phyloP scores from a whole-genome alignment of 2,113 vertebrate species.

The Entelurus aequoreus region DNA sequence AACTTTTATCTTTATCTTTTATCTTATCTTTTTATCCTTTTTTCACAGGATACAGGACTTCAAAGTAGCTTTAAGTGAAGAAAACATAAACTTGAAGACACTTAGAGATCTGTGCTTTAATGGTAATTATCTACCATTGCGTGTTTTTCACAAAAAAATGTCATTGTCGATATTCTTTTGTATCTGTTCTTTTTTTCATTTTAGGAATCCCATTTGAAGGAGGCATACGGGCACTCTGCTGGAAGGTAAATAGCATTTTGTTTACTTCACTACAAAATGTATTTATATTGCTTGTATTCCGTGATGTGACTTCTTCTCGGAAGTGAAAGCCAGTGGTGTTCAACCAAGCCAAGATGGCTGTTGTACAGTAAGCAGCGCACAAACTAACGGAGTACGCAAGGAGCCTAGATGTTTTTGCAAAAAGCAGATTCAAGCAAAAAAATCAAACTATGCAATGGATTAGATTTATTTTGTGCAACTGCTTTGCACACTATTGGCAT shows the following conservation, averaged over 20 bases:
- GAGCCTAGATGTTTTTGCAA: too few species aligned
- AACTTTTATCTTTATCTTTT: neutral
- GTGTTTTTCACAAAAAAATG: neutral
- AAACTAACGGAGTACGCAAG: too few species aligned
- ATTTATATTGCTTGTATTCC: too few species aligned
- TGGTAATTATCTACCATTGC: slow-evolving; percentile 66
- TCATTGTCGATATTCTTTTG: neutral
- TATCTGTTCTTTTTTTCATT: neutral
- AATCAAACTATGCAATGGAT: too few species aligned
- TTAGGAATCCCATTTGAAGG: slow-evolving; percentile 94
- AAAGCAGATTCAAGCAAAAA: too few species aligned
- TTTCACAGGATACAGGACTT: slow-evolving; percentile 88
- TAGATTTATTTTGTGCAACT: too few species aligned
- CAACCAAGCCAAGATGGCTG: too few species aligned
- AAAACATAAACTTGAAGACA: slow-evolving; percentile 76
- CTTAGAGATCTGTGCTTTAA: slow-evolving; percentile 88
- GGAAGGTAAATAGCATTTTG: slow-evolving; percentile 81
- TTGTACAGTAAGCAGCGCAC: too few species aligned
- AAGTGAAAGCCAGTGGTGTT: too few species aligned
- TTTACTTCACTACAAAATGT: neutral
- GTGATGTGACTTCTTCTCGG: too few species aligned
- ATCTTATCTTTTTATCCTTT: too few species aligned
- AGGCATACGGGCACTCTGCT: slow-evolving; percentile 91
- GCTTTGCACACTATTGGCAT: too few species aligned
- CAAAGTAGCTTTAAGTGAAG: slow-evolving; percentile 80